A percentile compares a stretch with the other conserved stretches of the same genome.
Conservation (phyloP, 2,113 vertebrate genomes). For the Ancistrus triradiatus region DNA sequence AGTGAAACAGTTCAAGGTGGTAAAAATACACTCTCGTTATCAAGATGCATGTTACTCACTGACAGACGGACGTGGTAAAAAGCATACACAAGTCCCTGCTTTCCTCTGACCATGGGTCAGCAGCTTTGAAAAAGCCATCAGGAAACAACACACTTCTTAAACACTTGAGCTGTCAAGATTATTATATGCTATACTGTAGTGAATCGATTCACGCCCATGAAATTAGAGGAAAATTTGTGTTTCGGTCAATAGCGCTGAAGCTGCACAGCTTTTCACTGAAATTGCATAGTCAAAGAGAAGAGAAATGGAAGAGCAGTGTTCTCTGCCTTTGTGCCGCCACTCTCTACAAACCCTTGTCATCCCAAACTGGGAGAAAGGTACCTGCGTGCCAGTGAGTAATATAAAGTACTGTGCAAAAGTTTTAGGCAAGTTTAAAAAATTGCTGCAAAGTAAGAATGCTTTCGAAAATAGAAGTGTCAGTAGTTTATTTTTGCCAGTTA, state of each 20-base stretch:
- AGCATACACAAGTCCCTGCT: constrained; percentile 1
- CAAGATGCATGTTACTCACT: not conserved
- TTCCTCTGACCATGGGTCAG: not conserved
- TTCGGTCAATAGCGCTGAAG: constrained; percentile 41
- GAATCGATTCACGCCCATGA: constrained; percentile 53
- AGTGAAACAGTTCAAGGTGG: constrained; percentile 15
- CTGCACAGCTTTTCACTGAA: not conserved
- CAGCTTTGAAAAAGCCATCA: constrained; percentile 6
- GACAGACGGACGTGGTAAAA: not conserved
- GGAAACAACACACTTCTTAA: constrained; percentile 23
- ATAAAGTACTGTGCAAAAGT: no score
- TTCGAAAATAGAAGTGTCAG: no score
- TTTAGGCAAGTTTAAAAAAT: no score
- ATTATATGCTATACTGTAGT: constrained; percentile 51
- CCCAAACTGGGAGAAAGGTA: constrained; percentile 50
- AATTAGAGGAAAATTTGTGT: constrained; percentile 55
- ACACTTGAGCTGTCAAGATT: constrained; percentile 45
- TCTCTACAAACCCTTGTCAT: constrained; percentile 1
- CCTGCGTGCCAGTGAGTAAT: constrained; percentile 46
- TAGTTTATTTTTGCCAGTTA: no score
- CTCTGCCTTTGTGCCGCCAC: constrained; percentile 42
- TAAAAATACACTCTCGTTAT: constrained; percentile 12
- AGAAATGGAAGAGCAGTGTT: constrained; percentile 53
- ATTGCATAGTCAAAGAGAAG: constrained; percentile 46
- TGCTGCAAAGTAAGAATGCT: no score